Conservation (phyloP, 2,113 vertebrate species). For the Cettia cetti region DNA sequence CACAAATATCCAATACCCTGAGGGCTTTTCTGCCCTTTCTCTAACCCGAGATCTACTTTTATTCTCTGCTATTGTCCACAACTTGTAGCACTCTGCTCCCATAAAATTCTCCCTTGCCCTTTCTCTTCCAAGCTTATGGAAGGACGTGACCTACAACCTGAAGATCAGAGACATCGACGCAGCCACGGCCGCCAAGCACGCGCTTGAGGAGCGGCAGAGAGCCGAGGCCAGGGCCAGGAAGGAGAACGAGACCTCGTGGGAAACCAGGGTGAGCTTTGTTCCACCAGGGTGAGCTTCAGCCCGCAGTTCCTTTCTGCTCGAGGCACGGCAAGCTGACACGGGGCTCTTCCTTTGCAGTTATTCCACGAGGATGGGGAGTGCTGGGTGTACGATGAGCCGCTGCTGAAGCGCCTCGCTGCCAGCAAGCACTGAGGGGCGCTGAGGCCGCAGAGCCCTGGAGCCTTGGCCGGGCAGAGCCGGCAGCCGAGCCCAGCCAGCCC, state of each 20-base stretch:
- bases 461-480: neutral
- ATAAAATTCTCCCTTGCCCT: neutral
- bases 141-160: slow-evolving; percentile 93
- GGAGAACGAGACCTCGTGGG: slow-evolving; percentile 92
- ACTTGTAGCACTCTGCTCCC: neutral
- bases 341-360: slow-evolving; percentile 66
- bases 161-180: slow-evolving; percentile 94
- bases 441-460: neutral
- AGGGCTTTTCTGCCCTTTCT: neutral
- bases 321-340: rapidly evolving
- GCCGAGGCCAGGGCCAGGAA: slow-evolving; percentile 95
- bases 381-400: slow-evolving; percentile 96
- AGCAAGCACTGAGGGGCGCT: slow-evolving; percentile 76
- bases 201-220: slow-evolving; percentile 93
- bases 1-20: neutral
- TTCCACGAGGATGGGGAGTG: slow-evolving; percentile 98
- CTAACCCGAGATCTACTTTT: neutral
- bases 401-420: slow-evolving; percentile 88
- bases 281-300: rapidly evolving
- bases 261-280: slow-evolving; percentile 87
- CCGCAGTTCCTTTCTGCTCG: rapidly evolving
- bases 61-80: neutral
- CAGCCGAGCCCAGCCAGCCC: slow-evolving; percentile 29
- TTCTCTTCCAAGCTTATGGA: slow-evolving; percentile 83
- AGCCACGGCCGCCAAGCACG: slow-evolving; percentile 94